Evolutionary conservation across 53 echinoderm and acorn worm species (phyloP).

Genomic region (Zoroaster sp.): DNA sequence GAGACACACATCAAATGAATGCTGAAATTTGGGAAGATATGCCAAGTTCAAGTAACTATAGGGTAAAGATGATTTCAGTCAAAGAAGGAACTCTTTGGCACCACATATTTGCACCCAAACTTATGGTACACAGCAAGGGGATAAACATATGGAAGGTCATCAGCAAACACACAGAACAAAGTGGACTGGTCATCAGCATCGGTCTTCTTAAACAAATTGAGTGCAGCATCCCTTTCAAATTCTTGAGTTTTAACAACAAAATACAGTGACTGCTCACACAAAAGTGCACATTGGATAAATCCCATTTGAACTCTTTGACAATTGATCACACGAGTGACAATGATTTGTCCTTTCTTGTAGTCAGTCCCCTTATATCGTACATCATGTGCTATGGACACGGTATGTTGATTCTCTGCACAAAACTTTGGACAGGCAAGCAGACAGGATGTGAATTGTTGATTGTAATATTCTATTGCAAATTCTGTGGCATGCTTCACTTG

Average conservation of each 20-base stretch:
- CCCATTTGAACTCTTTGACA: not conserved
- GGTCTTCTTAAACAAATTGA: not conserved
- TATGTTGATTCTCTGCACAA: not conserved
- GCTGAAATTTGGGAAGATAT: not conserved
- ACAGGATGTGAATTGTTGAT: not conserved
- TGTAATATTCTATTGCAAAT: not conserved
- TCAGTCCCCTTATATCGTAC: constrained; percentile 1
- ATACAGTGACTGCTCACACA: constrained; percentile 12
- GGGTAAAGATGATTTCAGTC: not conserved
- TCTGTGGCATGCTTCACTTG: constrained; percentile 32
- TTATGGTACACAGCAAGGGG: not conserved
- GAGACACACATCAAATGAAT: too few relatives aligned
- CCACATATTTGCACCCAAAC: not conserved
- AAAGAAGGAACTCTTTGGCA: not conserved
- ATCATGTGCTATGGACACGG: not conserved
- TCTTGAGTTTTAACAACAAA: not conserved
- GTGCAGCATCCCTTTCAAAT: not conserved
- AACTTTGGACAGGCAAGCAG: not conserved
- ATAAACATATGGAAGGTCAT: not conserved
- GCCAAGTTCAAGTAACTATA: too few relatives aligned
- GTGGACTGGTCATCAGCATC: not conserved
- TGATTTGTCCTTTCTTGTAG: constrained; percentile 35
- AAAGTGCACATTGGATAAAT: not conserved
- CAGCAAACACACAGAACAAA: not conserved
- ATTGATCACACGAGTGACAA: not conserved